phyloP scores from a whole-genome alignment of 2,113 vertebrate species.

The Boulengeromyrus knoepffleri region DNA sequence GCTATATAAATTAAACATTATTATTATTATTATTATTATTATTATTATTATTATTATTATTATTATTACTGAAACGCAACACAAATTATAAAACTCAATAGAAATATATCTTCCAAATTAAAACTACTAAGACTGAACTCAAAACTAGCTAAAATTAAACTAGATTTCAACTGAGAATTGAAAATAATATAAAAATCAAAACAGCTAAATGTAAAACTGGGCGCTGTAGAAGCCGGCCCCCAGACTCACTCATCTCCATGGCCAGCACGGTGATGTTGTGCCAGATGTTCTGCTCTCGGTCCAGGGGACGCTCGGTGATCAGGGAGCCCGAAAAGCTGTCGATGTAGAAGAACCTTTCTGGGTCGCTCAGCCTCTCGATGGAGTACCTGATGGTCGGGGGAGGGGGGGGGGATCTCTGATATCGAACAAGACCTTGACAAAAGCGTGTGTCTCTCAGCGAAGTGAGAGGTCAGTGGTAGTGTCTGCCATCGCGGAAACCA shows the following conservation, averaged over 20 bases:
- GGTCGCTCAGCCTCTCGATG: constrained; percentile 81
- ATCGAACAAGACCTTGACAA: background rate
- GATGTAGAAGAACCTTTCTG: constrained; percentile 81
- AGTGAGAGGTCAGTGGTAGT: background rate
- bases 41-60: background rate
- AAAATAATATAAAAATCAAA: background rate
- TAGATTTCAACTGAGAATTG: background rate
- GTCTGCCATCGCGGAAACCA: background rate
- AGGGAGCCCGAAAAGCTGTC: constrained; percentile 80
- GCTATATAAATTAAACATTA: background rate
- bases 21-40: background rate
- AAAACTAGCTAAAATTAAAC: background rate
- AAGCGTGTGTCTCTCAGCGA: background rate
- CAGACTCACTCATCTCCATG: constrained; percentile 83
- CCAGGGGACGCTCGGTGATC: constrained; percentile 77
- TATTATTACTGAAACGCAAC: background rate
- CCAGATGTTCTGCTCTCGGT: constrained; percentile 80
- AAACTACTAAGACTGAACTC: background rate
- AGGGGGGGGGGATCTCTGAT: background rate
- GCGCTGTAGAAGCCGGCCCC: too few relatives aligned
- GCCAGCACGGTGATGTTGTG: constrained; percentile 90
- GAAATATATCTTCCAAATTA: background rate
- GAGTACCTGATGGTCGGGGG: constrained; percentile 67
- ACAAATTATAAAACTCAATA: background rate
- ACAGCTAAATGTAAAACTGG: background rate